Base-by-base conservation (phyloP, 2,797 vertebrate genomes). In the Brachyalestes nurse region DNA sequence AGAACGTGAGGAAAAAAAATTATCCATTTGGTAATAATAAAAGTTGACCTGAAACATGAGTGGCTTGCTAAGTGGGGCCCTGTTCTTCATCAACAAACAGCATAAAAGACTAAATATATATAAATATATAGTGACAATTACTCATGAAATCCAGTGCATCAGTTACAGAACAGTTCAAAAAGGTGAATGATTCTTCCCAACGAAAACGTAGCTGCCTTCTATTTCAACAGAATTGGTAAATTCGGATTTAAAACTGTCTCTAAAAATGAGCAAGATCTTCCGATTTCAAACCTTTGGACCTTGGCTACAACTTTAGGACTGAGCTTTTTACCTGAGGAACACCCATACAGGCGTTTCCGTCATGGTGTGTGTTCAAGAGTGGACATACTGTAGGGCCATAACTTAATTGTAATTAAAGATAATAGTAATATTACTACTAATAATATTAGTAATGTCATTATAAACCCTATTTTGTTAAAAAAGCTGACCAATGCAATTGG, bases 71-170 rank as follows among this genome's bases (percentile, higher is more conserved):
- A 23, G 8, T 49, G 12, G n/a, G 45, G 12, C 42, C 67, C 45
- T 51, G 4, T 49, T 49, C 34, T 19, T 65, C 34, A 2, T 34
- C 5, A 34, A 64, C n/a, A 65, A 23, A 45, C 14, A 40, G 55
- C 69, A 19, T 57, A 71, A 75, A 66, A 73, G 42, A 60, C 76
- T 58, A 73, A 72, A 76, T 25, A 47, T 42, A 84, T 34, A 34
- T 34, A 34, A 34, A 34, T 34, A 34, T 34, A 34, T 34, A 34
- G 34, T 4, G 42, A 78, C 42, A 69, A 57, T n/a, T 38, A 57
- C 9, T 53, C 45, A 25, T 62, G 66, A 80, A 70, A 74, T 87
- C 87, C 86, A 84, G 84, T 88, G 86, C 88, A 88, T 87, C 55
- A 72, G 84, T 78, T 79, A 75, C 65, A 74, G 60, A 82, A 70